A percentile compares a stretch with the other conserved stretches of the same genome.
Conservation (phyloP, 2,113 vertebrate species). For the Amblyornis subalaris region DNA sequence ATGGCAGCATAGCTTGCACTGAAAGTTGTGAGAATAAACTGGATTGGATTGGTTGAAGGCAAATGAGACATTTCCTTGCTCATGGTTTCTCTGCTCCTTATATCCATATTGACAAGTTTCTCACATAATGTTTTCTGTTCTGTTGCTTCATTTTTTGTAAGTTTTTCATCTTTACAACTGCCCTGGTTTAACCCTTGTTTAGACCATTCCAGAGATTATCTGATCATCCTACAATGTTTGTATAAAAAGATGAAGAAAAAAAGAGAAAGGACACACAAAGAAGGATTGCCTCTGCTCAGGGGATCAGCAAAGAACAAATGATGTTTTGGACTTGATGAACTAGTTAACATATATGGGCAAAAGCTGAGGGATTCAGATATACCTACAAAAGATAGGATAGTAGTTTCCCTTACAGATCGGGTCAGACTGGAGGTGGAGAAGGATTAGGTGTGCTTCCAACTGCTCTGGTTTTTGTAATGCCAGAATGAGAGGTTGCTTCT, state of each 20-base stretch:
- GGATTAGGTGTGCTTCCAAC: not conserved
- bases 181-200: not conserved
- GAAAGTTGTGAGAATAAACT: not conserved
- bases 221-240: not conserved
- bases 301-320: not conserved
- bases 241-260: not conserved
- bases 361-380: not conserved
- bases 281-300: not conserved
- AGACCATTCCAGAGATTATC: not conserved
- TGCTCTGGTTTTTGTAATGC: not conserved
- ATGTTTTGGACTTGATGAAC: not conserved
- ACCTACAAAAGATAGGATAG: not conserved
- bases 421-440: not conserved
- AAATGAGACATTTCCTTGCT: not conserved
- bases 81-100: not conserved
- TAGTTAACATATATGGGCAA: not conserved
- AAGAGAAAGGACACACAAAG: not conserved
- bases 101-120: not conserved
- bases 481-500: not conserved
- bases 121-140: not conserved
- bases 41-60: not conserved
- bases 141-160: not conserved
- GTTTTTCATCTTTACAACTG: not conserved
- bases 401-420: not conserved
- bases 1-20: not conserved